A percentile compares a stretch with the other conserved stretches of the same genome.
Conservation (phyloP, 2,797 vertebrate genomes). For the Gila robusta region DNA sequence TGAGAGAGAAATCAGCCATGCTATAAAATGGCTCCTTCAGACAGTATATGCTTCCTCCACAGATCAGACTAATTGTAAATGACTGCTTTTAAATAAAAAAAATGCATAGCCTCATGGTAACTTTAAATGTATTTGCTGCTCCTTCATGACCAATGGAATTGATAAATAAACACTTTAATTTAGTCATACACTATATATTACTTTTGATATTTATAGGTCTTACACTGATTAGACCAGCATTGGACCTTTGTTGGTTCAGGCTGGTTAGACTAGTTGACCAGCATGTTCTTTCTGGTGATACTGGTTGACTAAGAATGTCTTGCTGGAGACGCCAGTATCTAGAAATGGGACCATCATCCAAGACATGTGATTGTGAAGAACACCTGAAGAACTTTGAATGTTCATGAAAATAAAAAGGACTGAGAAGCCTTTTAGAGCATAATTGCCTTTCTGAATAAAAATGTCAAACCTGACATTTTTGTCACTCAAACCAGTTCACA, state of each 20-base stretch:
- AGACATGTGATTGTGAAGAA: not conserved
- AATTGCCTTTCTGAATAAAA: not conserved
- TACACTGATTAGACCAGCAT: not conserved
- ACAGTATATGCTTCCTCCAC: constrained; percentile 46
- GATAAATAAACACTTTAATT: not conserved
- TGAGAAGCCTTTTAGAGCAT: not conserved
- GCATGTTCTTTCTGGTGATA: not conserved
- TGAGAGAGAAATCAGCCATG: constrained; percentile 63
- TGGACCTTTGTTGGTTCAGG: not conserved
- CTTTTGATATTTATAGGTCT: not conserved
- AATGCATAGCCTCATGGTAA: not conserved
- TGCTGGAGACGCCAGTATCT: not conserved
- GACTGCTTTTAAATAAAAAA: constrained; percentile 24
- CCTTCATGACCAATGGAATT: not conserved
- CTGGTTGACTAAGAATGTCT: not conserved
- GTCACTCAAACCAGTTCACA: not conserved
- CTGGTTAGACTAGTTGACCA: not conserved
- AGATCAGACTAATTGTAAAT: constrained; percentile 36
- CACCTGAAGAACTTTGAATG: not conserved
- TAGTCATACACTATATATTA: not conserved
- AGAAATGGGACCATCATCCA: not conserved
- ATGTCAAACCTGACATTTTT: not conserved
- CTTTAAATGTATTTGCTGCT: not conserved
- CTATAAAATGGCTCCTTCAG: constrained; percentile 62
- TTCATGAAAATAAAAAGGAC: not conserved